A percentile compares a stretch with the other conserved stretches of the same genome.
Conservation (phyloP, 2,113 vertebrate species). For the Microtus pennsylvanicus region DNA sequence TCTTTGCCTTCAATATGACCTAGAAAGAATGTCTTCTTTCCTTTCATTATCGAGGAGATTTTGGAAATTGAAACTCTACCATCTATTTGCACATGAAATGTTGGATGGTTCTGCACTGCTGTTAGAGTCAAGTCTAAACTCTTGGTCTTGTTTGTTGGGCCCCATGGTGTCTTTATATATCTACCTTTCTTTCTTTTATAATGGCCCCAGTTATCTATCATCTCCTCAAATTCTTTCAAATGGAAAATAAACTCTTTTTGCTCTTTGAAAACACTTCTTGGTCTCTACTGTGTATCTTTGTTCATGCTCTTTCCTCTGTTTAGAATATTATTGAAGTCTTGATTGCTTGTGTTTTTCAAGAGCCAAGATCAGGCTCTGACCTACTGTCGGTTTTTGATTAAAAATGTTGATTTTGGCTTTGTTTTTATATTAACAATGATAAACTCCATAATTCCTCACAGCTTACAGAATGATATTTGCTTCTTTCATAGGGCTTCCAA, state of each 20-base stretch:
- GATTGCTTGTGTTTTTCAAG: conserved; percentile 73
- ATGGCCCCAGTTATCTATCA: background rate
- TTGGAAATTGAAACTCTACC: conserved; percentile 33
- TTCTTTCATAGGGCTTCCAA: conserved; percentile 64
- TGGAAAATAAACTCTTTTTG: background rate
- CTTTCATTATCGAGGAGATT: background rate
- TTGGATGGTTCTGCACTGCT: conserved; percentile 1
- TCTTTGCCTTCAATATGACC: conserved; percentile 5
- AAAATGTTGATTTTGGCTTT: conserved; percentile 81
- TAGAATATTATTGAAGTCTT: conserved; percentile 52
- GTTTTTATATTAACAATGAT: conserved; percentile 77
- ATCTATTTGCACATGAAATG: background rate
- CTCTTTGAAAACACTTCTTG: background rate
- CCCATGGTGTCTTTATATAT: background rate
- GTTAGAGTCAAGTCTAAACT: background rate
- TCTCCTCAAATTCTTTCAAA: conserved; percentile 28
- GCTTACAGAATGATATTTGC: conserved; percentile 76
- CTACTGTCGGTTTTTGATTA: conserved; percentile 79
- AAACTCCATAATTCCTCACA: conserved; percentile 77
- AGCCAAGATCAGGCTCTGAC: conserved; percentile 77
- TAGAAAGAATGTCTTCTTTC: background rate
- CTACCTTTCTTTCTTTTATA: background rate
- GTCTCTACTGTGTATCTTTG: conserved; percentile 43
- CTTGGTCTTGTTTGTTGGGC: conserved; percentile 36
- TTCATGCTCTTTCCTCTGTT: background rate